These are phyloP conservation scores for Rhinatrema bivittatum DNA, from an alignment of 2,797 vertebrate genomes.

Conservation along the genomic window DNA sequence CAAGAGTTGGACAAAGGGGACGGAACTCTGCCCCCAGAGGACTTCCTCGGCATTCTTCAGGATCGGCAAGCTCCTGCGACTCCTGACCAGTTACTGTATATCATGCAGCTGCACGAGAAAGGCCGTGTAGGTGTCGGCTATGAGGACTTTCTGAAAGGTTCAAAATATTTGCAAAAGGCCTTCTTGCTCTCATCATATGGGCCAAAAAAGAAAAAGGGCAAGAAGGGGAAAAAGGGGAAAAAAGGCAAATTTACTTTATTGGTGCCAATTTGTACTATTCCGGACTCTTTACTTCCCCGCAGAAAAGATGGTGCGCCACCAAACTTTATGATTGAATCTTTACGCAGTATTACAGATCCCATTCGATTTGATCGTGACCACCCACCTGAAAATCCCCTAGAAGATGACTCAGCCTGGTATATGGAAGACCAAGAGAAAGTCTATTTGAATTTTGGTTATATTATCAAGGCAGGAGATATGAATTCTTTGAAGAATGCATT, in stretches of 20 bases:
- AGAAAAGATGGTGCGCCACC: conserved; percentile 68
- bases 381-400: conserved; percentile 68
- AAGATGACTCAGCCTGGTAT: conserved; percentile 85
- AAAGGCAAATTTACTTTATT: conserved; percentile 55
- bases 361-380: conserved; percentile 51
- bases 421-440: conserved; percentile 57
- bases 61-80: conserved; percentile 48
- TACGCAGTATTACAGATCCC: conserved; percentile 49
- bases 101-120: conserved; percentile 59
- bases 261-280: conserved; percentile 71
- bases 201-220: conserved; percentile 66
- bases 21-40: conserved; percentile 45
- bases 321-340: conserved; percentile 70
- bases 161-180: conserved; percentile 67
- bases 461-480: conserved; percentile 71
- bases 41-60: conserved; percentile 60
- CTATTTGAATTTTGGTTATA: conserved; percentile 69
- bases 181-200: conserved; percentile 65
- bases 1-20: conserved; percentile 30
- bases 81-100: conserved; percentile 30
- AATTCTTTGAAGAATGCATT: conserved; percentile 78
- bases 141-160: conserved; percentile 78
- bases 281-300: conserved; percentile 21
- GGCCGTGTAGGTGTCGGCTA: conserved; percentile 47
- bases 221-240: conserved; percentile 47